Evolutionary conservation across 2,113 vertebrate species (phyloP).

Genomic region (Sialia sialis): DNA sequence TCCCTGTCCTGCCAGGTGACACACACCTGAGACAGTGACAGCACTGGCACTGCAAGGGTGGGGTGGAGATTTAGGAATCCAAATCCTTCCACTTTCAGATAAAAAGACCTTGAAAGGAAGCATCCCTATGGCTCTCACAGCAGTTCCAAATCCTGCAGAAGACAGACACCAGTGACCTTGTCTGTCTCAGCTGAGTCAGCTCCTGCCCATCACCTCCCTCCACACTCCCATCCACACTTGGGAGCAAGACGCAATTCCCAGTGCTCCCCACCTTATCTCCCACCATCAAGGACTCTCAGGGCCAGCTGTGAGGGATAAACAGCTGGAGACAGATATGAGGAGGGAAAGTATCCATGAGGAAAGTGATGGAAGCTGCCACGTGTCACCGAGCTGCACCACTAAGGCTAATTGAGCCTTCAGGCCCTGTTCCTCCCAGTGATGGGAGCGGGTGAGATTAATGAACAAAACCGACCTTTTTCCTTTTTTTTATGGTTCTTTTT

Average conservation of each 20-base stretch:
- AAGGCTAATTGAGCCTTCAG: slow-evolving; percentile 38
- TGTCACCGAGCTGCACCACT: background rate
- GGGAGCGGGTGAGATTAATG: background rate
- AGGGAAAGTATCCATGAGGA: background rate
- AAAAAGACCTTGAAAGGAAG: background rate
- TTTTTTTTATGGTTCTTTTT: background rate
- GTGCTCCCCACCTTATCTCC: background rate
- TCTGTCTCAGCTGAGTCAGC: background rate
- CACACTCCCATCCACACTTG: background rate
- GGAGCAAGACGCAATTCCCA: background rate
- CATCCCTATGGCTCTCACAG: background rate
- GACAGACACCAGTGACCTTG: accelerated
- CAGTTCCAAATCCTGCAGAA: background rate
- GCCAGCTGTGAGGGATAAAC: background rate
- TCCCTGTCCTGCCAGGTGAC: background rate
- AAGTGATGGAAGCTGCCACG: background rate
- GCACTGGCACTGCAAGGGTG: accelerated
- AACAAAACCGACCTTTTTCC: background rate
- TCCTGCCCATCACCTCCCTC: background rate
- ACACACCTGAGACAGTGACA: background rate
- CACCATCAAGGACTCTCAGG: background rate
- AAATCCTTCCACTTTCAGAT: background rate
- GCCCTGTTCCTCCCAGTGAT: background rate
- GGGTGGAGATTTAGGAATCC: background rate
- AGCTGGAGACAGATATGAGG: background rate